phyloP scores from a whole-genome alignment of 1,140 invertebrate species.

The Papilio xuthus region DNA sequence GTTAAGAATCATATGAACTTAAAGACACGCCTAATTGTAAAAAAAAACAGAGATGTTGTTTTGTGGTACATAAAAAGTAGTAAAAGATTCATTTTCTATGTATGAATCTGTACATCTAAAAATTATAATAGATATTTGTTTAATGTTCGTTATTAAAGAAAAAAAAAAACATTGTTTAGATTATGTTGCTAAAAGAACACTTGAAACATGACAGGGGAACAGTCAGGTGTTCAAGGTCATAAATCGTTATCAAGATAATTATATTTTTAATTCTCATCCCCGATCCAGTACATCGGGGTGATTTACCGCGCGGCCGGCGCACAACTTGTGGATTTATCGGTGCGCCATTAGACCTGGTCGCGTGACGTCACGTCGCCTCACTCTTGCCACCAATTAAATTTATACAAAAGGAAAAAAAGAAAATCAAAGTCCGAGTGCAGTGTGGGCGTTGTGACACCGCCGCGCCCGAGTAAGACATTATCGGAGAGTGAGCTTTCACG shows the following conservation, averaged over 20 bases:
- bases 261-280: slow-evolving; percentile 44
- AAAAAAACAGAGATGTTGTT: too few species aligned
- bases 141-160: too few species aligned
- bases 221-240: slow-evolving; percentile 20
- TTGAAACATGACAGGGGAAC: background rate
- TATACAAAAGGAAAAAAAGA: slow-evolving; percentile 7
- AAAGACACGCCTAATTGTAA: too few species aligned
- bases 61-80: too few species aligned
- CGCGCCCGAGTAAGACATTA: background rate
- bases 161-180: background rate
- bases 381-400: slow-evolving; percentile 28
- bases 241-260: slow-evolving; percentile 39
- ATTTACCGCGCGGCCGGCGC: slow-evolving; percentile 38
- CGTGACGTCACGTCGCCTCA: slow-evolving; percentile 19
- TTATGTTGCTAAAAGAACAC: background rate
- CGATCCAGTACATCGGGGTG: slow-evolving; percentile 38
- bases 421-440: slow-evolving; percentile 10
- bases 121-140: too few species aligned
- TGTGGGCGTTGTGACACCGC: slow-evolving; percentile 7
- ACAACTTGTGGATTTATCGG: slow-evolving; percentile 43
- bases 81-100: too few species aligned
- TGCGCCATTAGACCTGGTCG: slow-evolving; percentile 27
- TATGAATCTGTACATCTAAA: too few species aligned
- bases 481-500: background rate
- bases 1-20: too few species aligned